A percentile compares a stretch with the other conserved stretches of the same genome.
phyloP scores from a whole-genome alignment of 2,888 invertebrate genomes.

The Argyresthia goedartella region DNA sequence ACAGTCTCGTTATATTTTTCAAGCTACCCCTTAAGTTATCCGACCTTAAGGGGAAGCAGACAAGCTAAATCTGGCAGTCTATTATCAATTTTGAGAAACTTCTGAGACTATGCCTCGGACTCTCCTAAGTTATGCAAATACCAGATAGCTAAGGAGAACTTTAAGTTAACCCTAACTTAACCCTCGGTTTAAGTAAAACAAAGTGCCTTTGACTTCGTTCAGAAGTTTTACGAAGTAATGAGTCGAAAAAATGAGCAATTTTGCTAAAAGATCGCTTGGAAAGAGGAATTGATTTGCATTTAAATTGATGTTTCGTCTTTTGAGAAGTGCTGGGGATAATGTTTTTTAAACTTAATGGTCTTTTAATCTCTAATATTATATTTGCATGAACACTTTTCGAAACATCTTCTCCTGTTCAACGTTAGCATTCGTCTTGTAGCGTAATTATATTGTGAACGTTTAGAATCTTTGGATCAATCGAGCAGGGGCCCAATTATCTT shows the following conservation, averaged over 20 bases:
- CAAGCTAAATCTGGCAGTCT: conserved; percentile 35
- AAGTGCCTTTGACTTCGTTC: conserved; percentile 34
- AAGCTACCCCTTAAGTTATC: neutral
- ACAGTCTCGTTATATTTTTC: too few species aligned
- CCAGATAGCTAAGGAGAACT: conserved; percentile 36
- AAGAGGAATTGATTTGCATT: neutral
- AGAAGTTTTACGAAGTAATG: conserved; percentile 29
- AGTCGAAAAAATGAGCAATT: conserved; percentile 25
- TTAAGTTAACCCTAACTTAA: conserved; percentile 27
- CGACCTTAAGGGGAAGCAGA: neutral
- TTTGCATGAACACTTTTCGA: too few species aligned
- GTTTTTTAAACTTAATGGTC: neutral
- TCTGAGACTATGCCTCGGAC: conserved; percentile 36
- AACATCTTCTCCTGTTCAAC: too few species aligned
- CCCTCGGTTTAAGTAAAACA: conserved; percentile 53
- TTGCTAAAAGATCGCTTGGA: neutral
- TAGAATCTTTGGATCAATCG: too few species aligned
- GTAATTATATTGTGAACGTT: too few species aligned
- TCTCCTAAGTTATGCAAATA: conserved; percentile 57
- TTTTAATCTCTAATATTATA: too few species aligned
- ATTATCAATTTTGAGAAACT: conserved; percentile 45
- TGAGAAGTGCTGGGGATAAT: neutral
- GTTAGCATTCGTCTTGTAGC: too few species aligned
- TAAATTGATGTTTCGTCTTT: neutral
- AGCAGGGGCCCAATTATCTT: too few species aligned